Conservation (phyloP, 2,113 vertebrate species). For the cattle (Bos taurus) region DNA sequence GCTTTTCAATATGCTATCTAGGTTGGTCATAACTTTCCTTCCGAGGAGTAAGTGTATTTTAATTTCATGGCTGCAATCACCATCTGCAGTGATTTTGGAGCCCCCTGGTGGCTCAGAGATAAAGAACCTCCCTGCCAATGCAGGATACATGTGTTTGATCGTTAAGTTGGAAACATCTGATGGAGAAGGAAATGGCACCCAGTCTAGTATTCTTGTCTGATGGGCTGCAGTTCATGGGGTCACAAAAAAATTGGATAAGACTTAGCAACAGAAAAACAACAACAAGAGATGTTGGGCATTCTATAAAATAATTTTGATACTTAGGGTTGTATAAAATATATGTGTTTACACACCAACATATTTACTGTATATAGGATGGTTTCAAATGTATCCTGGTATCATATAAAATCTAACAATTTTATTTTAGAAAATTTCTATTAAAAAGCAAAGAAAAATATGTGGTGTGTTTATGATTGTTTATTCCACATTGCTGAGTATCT, state of each 20-base stretch:
- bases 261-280: not conserved
- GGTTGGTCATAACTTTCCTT: too few relatives aligned
- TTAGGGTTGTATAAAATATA: not conserved
- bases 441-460: not conserved
- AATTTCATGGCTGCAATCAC: too few relatives aligned
- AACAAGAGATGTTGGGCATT: not conserved
- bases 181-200: not conserved
- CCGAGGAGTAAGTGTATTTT: too few relatives aligned
- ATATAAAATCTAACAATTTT: not conserved
- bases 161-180: not conserved
- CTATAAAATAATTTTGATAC: not conserved
- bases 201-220: not conserved
- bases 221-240: not conserved
- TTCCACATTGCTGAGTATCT: not conserved
- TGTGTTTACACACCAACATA: not conserved
- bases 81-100: too few relatives aligned
- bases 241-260: rapidly evolving
- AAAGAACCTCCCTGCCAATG: not conserved
- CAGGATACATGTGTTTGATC: not conserved
- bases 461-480: not conserved
- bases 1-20: too few relatives aligned
- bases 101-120: not conserved
- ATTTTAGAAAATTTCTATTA: not conserved
- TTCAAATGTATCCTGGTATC: not conserved
- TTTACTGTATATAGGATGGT: not conserved